Base-by-base conservation (phyloP, 2,797 vertebrate species). In the Dromococcyx pavoninus region DNA sequence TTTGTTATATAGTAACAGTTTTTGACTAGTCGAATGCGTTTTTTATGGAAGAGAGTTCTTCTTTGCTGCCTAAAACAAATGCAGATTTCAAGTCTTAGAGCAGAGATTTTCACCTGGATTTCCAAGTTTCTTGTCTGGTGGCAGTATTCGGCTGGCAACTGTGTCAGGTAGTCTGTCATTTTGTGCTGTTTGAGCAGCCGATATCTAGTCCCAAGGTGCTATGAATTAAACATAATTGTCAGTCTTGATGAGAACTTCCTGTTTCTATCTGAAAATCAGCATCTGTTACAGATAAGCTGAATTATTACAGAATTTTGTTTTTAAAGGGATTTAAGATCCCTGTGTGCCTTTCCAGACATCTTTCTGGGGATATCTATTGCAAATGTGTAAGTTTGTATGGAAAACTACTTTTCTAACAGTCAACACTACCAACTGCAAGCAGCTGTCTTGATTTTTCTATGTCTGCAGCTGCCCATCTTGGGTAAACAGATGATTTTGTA, bases 231-330 rank as follows among this genome's bases (percentile, higher is more conserved):
- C 3, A 1, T 46, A 54, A 80, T 88, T 85, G 87, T 24, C 5
- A 66, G 17, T 27, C 86, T 86, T 83, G 13, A 79, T 82, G 61
- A 24, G 13, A 24, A 60, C 17, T 43, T 28, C 28, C 8, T 17
- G 4, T 24, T 35, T 53, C n/a, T 15, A 51, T 17, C 48, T 7
- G 5, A 51, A 91, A 94, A 66, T 61, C 39, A 86, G 13, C 66
- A 93, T 89, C 58, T 92, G 77, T 88, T 91, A 81, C n/a, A 82
- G 74, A 92, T 92, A 94, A 72, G 19, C 13, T 92, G 81, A 87
- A 93, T 92, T 84, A 56, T 4, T 3, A 62, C 33, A 44, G 35
- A 76, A 87, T 89, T 79, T 48, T 89, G 24, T 22, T 92, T 94
- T 79, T 86, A 70, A 78, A 66, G 74, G 58, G 43, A 84, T 81